Conservation (phyloP, 2,888 invertebrate genomes). For the Oligia strigilis region DNA sequence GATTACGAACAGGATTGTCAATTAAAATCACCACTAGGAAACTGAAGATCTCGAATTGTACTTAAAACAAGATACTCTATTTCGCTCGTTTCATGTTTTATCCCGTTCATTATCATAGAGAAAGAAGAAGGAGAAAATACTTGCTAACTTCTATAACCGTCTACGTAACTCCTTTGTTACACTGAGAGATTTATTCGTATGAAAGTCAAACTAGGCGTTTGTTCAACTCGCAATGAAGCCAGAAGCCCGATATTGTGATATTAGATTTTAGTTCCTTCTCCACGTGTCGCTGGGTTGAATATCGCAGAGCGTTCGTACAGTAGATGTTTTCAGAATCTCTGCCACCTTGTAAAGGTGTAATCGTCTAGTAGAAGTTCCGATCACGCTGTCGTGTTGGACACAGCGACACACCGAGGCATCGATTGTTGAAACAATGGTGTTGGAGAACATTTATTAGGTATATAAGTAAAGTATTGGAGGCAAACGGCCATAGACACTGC, state of each 20-base stretch:
- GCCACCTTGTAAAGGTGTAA: constrained; percentile 75
- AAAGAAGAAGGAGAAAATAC: not conserved
- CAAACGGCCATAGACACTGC: constrained; percentile 88
- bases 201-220: constrained; percentile 78
- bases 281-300: constrained; percentile 81
- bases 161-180: constrained; percentile 64
- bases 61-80: constrained; percentile 48
- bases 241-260: constrained; percentile 90
- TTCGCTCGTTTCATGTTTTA: constrained; percentile 22
- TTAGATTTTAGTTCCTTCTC: constrained; percentile 90
- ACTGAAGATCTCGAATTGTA: constrained; percentile 53
- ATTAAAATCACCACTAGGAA: constrained; percentile 52
- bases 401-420: constrained; percentile 76
- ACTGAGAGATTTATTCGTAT: constrained; percentile 65
- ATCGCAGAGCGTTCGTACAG: constrained; percentile 69
- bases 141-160: constrained; percentile 47
- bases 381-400: constrained; percentile 76
- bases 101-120: not conserved
- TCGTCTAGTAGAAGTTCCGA: constrained; percentile 69
- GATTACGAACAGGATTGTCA: constrained; percentile 54
- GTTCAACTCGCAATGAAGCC: constrained; percentile 84
- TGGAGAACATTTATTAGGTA: constrained; percentile 87
- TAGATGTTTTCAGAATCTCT: constrained; percentile 79
- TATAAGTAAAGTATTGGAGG: constrained; percentile 88
- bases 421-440: constrained; percentile 85